These are phyloP conservation scores for Agrochola lota DNA, from an alignment of 2,888 invertebrate genomes.

Conservation along the genomic window DNA sequence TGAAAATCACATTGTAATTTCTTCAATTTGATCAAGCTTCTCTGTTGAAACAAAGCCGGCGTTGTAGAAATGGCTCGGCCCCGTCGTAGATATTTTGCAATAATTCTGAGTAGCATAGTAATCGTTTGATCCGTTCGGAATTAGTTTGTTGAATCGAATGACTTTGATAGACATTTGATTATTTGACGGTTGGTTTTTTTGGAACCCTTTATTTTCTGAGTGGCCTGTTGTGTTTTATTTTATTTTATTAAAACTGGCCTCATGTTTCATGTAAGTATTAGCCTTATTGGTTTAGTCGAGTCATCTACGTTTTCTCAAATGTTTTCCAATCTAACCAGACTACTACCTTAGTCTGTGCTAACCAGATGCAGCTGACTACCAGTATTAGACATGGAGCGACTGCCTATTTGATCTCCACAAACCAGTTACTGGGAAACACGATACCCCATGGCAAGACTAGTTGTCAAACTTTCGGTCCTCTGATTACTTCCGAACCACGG, in stretches of 20 bases:
- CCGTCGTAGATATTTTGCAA: conserved; percentile 42
- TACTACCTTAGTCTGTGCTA: too few species aligned
- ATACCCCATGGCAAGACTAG: too few species aligned
- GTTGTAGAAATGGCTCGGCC: conserved; percentile 60
- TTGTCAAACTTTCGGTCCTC: too few species aligned
- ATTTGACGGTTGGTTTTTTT: conserved; percentile 17
- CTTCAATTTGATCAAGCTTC: conserved; percentile 60
- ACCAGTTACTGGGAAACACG: too few species aligned
- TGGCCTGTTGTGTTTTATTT: conserved; percentile 17
- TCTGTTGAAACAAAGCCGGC: conserved; percentile 32
- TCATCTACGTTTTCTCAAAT: too few species aligned
- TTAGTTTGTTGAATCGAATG: conserved; percentile 41
- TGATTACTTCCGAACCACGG: too few species aligned
- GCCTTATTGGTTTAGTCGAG: background rate
- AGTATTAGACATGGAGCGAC: too few species aligned
- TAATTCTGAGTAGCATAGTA: conserved; percentile 36
- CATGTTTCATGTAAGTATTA: background rate
- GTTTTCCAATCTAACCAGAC: too few species aligned
- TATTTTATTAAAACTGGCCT: background rate
- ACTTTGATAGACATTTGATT: conserved; percentile 7
- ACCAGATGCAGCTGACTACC: too few species aligned
- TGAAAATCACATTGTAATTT: conserved; percentile 74
- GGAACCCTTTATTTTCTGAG: background rate
- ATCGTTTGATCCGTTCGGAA: conserved; percentile 36
- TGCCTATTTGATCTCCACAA: too few species aligned